A percentile compares a stretch with the other conserved stretches of the same genome.
phyloP scores from a whole-genome alignment of 2,113 vertebrate species.

The Oxygymnocypris stewartii region DNA sequence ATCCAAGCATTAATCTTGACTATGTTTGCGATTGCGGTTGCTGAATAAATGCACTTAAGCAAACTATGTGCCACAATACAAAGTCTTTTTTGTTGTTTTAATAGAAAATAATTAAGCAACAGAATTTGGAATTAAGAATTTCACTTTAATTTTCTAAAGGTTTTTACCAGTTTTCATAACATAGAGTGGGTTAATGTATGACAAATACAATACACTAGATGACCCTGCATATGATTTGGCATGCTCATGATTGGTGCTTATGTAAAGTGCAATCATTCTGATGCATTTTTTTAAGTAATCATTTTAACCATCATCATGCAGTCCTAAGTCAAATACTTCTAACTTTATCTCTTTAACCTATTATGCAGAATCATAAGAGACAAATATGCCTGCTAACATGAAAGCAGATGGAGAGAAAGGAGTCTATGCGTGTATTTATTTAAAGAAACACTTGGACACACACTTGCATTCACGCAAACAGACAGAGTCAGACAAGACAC shows the following conservation, averaged over 20 bases:
- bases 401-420: background rate
- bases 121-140: background rate
- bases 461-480: constrained; percentile 32
- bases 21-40: background rate
- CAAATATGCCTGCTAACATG: background rate
- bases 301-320: background rate
- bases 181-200: background rate
- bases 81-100: background rate
- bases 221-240: background rate
- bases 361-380: background rate
- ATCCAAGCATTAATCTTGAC: background rate
- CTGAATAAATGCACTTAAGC: background rate
- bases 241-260: background rate
- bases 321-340: background rate
- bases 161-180: background rate
- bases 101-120: background rate
- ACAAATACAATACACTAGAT: background rate
- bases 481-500: constrained; percentile 37
- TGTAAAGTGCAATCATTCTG: background rate
- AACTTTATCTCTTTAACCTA: background rate
- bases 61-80: background rate
- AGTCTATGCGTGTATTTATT: background rate
- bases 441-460: constrained; percentile 21
- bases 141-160: background rate
- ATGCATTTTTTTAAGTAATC: too few relatives aligned